A percentile compares a stretch with the other conserved stretches of the same genome.
phyloP scores from a whole-genome alignment of 2,113 vertebrate species.

The Crotalus helleri region DNA sequence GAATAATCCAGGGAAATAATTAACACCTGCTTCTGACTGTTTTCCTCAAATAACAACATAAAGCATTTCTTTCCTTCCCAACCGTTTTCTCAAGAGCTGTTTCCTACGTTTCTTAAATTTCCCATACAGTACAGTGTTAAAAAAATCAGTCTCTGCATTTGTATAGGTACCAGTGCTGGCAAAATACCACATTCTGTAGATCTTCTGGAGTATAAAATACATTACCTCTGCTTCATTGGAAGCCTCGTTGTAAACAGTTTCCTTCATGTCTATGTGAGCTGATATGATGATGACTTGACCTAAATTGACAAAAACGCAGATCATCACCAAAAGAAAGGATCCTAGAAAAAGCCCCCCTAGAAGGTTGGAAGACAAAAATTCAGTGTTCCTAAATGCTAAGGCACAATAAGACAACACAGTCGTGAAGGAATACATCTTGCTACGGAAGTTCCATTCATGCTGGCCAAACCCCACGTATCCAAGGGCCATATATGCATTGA shows the following conservation, averaged over 20 bases:
- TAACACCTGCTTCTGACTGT: neutral
- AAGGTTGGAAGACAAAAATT: conserved; percentile 40
- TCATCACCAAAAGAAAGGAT: conserved; percentile 60
- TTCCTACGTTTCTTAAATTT: conserved; percentile 29
- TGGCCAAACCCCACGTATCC: conserved; percentile 68
- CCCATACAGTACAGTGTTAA: conserved; percentile 32
- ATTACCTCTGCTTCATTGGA: conserved; percentile 49
- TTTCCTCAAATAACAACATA: conserved; percentile 55
- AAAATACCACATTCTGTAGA: neutral
- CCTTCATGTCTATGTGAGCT: conserved; percentile 50
- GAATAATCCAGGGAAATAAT: neutral
- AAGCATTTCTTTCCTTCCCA: conserved; percentile 36
- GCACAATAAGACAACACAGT: conserved; percentile 60
- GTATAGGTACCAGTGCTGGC: neutral
- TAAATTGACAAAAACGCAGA: conserved; percentile 60
- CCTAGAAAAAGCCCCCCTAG: conserved; percentile 59
- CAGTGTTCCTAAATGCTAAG: conserved; percentile 43
- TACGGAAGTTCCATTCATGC: conserved; percentile 59
- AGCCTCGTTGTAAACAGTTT: conserved; percentile 43
- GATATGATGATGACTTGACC: conserved; percentile 61
- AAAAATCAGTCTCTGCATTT: neutral
- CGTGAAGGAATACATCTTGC: conserved; percentile 43
- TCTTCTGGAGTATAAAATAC: conserved; percentile 38
- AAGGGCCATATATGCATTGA: conserved; percentile 49
- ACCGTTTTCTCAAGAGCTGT: conserved; percentile 48